Evolutionary conservation across 2,888 invertebrate genomes (phyloP).

Genomic region (Drosophila affinis): DNA sequence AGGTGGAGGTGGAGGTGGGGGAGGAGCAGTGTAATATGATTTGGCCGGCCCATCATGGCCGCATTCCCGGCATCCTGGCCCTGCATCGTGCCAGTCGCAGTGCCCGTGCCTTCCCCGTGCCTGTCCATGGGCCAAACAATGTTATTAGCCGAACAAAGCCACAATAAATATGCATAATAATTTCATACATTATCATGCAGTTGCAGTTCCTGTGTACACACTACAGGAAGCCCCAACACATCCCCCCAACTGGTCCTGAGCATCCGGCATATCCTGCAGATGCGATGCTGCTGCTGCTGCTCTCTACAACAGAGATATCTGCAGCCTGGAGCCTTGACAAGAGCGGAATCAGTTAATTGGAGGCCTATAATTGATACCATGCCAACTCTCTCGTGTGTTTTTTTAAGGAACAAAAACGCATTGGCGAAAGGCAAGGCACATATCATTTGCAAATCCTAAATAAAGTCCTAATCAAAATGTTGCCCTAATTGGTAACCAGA

Average conservation of each 20-base stretch:
- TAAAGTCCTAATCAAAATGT: too few relatives aligned
- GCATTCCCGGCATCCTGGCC: neutral
- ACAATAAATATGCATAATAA: slow-evolving; percentile 75
- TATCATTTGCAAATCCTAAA: too few relatives aligned
- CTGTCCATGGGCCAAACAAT: slow-evolving; percentile 23
- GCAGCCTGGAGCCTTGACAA: too few relatives aligned
- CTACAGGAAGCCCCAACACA: slow-evolving; percentile 11
- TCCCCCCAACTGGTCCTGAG: slow-evolving; percentile 2
- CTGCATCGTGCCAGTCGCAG: neutral
- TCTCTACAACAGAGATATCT: neutral
- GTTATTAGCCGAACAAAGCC: slow-evolving; percentile 63
- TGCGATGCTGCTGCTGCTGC: neutral
- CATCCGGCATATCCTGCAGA: neutral
- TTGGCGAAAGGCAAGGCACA: too few relatives aligned
- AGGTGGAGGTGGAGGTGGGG: neutral
- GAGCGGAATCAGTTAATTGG: too few relatives aligned
- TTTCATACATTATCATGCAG: slow-evolving; percentile 60
- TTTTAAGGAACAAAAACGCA: too few relatives aligned
- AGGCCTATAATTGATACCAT: too few relatives aligned
- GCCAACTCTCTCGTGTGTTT: too few relatives aligned
- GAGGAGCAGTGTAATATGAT: slow-evolving; percentile 50
- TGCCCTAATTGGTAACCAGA: too few relatives aligned
- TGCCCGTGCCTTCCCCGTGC: neutral
- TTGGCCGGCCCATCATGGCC: slow-evolving; percentile 14
- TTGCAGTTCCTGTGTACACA: slow-evolving; percentile 34